Conservation (phyloP, 2,113 vertebrate genomes). For the Ictalurus furcatus region DNA sequence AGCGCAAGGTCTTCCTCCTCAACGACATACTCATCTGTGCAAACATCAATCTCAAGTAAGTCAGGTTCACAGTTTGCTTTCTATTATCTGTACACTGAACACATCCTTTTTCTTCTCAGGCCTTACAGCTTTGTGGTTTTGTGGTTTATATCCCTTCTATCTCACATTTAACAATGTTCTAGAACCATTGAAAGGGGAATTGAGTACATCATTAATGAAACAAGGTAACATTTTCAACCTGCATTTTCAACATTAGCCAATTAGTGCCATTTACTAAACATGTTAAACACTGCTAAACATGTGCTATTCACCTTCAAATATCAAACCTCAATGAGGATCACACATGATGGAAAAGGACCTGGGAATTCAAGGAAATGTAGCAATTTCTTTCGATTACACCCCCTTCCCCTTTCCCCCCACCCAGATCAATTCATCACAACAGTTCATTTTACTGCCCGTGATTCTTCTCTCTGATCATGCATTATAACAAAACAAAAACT, state of each 20-base stretch:
- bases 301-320: constrained; percentile 1
- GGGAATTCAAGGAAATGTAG: constrained; percentile 30
- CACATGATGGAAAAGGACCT: constrained; percentile 41
- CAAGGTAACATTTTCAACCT: constrained; percentile 53
- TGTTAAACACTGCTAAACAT: constrained; percentile 3
- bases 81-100: not conserved
- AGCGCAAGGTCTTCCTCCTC: constrained; percentile 87
- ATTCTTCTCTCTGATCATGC: constrained; percentile 23
- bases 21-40: constrained; percentile 85
- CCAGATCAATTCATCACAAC: constrained; percentile 41
- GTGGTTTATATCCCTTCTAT: not conserved
- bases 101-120: not conserved
- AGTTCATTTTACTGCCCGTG: constrained; percentile 36
- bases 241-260: constrained; percentile 30
- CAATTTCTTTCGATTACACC: constrained; percentile 32
- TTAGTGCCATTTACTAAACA: constrained; percentile 24
- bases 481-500: not conserved
- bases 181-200: constrained; percentile 49
- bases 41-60: constrained; percentile 89
- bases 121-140: not conserved
- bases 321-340: constrained; percentile 40
- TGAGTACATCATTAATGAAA: constrained; percentile 50
- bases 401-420: not conserved
- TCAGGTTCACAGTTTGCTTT: not conserved
- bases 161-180: constrained; percentile 28